A percentile compares a stretch with the other conserved stretches of the same genome.
These are phyloP conservation scores for Lagopus leucura DNA, from an alignment of 2,113 vertebrate species.

Conservation along the genomic window DNA sequence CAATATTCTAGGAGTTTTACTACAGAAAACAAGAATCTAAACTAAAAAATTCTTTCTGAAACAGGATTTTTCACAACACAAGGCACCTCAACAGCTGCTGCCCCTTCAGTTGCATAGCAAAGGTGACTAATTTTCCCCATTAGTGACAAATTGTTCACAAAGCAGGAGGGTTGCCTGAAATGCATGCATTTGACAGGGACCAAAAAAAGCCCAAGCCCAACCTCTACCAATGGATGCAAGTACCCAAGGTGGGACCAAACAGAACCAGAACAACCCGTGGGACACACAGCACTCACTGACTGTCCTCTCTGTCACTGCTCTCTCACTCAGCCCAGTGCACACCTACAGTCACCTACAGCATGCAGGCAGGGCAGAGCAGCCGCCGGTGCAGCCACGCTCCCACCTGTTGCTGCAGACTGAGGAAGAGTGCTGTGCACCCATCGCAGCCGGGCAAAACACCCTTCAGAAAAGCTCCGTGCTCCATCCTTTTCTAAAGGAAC, in stretches of 20 bases:
- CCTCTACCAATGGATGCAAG: neutral
- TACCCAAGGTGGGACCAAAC: rapidly evolving
- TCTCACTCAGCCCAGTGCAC: no score
- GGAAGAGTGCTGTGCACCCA: neutral
- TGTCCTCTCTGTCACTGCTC: no score
- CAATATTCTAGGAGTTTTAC: neutral
- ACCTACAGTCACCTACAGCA: no score
- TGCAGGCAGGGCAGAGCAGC: no score
- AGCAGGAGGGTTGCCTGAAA: neutral
- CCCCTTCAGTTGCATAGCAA: neutral
- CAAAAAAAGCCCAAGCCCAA: neutral
- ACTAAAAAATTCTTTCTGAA: neutral
- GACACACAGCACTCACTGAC: no score
- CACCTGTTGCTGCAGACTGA: neutral
- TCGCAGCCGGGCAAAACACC: rapidly evolving
- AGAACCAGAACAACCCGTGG: neutral
- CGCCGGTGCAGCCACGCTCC: neutral
- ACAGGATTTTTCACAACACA: neutral
- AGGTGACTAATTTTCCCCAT: neutral
- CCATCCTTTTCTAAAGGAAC: neutral
- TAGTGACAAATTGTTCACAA: neutral
- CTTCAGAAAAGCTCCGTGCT: neutral
- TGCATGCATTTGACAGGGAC: neutral
- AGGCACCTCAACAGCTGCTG: neutral
- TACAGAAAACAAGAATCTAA: neutral